Base-by-base conservation (phyloP, 1,140 invertebrate genomes). In the Nymphalis io region DNA sequence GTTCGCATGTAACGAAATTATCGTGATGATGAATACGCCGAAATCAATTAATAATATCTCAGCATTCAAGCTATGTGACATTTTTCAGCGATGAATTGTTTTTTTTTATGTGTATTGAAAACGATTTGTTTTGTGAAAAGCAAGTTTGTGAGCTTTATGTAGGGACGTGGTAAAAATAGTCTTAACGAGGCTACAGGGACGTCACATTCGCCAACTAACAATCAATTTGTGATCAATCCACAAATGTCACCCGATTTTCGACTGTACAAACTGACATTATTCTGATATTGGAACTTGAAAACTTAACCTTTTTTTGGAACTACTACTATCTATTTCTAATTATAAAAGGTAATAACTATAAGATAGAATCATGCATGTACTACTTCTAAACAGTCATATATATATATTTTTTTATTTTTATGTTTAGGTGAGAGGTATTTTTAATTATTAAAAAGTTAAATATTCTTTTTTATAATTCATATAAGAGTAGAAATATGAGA, bases 181-280 rank as follows among this genome's bases (percentile, higher is more conserved):
- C 40, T 81, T 83, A 80, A 82, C 79, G 83, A 87, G 82, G 82
- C 87, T 89, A 85, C 74, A 76, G 81, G 84, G 83, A 89, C 87
- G 81, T 80, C 83, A 89, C 86, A 89, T 89, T 91, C 83, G 89
- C 87, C 84, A 88, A 79, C 87, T 89, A 91, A 88, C 79, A 87
- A 85, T 89, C 78, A 80, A 80, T 81, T 83, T 66, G 84, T 85
- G 84, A 87, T 81, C 78, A 82, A 73, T 82, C 70, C 78, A 79
- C 74, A 78, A 76, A 79, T 79, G 79, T 78, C 76, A 62, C 67
- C 71, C 72, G 68, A 70, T 70, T 68, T 66, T 84, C 84, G 87
- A 85, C 84, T 88, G 86, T 88, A 89, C 85, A 88, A 89, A 77
- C 77, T 81, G 68, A 79, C 70, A 70, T 65, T 44, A 44, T 46